Percentiles rank a stretch among this genome's conserved stretches.
phyloP scores from a whole-genome alignment of 2,797 vertebrate species.

The Glossophaga mutica region DNA sequence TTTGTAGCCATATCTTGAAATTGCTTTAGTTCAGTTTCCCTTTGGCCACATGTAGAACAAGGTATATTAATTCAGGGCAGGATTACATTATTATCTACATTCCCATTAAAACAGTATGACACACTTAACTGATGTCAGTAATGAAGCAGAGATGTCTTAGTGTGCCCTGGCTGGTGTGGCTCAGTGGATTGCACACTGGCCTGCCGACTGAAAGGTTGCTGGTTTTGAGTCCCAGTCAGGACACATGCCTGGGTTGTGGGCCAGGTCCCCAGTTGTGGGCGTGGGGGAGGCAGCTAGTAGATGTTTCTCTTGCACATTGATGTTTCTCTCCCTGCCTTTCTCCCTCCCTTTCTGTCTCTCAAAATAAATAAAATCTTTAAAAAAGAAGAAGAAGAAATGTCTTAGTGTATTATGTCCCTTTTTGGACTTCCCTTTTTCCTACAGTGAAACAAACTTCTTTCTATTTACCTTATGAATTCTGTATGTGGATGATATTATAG shows the following conservation, averaged over 20 bases:
- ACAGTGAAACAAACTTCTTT: not conserved
- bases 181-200: not conserved
- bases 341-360: not conserved
- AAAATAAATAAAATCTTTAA: not conserved
- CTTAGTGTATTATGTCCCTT: not conserved
- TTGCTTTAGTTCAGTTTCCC: not conserved
- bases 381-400: not conserved
- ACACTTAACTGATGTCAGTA: not conserved
- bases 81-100: not conserved
- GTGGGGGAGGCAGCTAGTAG: not conserved
- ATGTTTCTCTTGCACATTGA: not conserved
- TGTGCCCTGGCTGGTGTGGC: not conserved
- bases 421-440: not conserved
- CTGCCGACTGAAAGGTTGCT: not conserved
- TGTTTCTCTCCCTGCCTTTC: not conserved
- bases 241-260: not conserved
- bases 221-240: not conserved
- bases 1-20: not conserved
- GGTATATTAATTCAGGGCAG: not conserved
- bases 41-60: not conserved
- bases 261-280: not conserved
- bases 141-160: not conserved
- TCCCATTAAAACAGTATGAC: not conserved
- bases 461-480: slow-evolving; percentile 5
- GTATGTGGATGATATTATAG: not conserved